phyloP scores from a whole-genome alignment of 2,113 vertebrate species.

The Antechinus flavipes region DNA sequence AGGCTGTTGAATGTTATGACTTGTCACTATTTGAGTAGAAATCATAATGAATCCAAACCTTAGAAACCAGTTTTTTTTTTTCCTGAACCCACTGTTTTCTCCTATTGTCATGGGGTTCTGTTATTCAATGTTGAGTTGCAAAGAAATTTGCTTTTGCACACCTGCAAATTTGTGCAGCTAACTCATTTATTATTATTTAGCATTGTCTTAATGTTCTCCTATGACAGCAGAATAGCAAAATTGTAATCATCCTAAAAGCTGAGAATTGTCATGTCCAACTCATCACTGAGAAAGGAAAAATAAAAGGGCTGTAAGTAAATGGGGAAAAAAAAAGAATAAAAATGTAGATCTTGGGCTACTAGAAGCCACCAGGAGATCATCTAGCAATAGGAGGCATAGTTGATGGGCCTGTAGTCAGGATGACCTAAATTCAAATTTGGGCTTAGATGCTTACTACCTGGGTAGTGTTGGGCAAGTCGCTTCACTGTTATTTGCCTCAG shows the following conservation, averaged over 20 bases:
- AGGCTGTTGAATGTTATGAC: neutral
- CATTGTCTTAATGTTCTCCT: neutral
- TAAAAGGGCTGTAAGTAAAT: neutral
- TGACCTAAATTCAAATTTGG: neutral
- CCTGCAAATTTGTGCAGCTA: neutral
- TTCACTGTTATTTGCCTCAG: neutral
- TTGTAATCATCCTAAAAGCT: neutral
- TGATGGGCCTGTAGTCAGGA: neutral
- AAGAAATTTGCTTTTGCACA: neutral
- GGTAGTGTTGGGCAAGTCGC: neutral
- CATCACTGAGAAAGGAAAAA: neutral
- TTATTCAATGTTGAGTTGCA: neutral
- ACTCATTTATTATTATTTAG: neutral
- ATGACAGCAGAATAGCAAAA: neutral
- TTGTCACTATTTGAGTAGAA: neutral
- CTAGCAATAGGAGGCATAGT: neutral
- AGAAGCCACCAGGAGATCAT: neutral
- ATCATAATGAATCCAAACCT: neutral
- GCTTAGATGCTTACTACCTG: neutral
- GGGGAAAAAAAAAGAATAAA: neutral
- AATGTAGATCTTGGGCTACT: neutral
- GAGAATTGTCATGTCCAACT: neutral
- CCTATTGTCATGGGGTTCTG: neutral
- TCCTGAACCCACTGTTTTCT: neutral
- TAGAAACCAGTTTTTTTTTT: neutral